Percentiles rank a stretch among this genome's conserved stretches.
phyloP scores from a whole-genome alignment of 1,140 invertebrate genomes.

The Piezodorus guildinii region DNA sequence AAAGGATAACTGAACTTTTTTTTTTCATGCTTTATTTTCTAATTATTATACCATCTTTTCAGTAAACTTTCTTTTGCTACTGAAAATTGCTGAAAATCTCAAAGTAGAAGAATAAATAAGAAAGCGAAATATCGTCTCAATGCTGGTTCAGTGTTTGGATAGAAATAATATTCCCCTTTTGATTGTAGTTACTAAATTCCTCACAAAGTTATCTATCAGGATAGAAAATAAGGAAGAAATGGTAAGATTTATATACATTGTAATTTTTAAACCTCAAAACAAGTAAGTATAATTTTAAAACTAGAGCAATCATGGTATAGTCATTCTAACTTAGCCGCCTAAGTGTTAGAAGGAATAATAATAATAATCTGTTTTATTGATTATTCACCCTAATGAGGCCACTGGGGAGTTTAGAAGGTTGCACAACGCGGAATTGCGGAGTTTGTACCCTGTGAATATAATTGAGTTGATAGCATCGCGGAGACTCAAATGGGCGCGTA shows the following conservation, averaged over 20 bases:
- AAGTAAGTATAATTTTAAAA: too few relatives aligned
- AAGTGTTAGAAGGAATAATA: too few relatives aligned
- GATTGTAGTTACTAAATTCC: constrained; percentile 82
- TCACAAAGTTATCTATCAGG: constrained; percentile 91
- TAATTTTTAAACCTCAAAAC: too few relatives aligned
- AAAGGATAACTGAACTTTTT: not conserved
- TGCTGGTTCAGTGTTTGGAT: constrained; percentile 81
- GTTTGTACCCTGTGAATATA: too few relatives aligned
- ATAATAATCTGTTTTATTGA: too few relatives aligned
- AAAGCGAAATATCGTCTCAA: constrained; percentile 78
- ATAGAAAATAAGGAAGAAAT: constrained; percentile 90
- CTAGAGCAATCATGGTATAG: too few relatives aligned
- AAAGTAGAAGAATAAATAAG: constrained; percentile 95
- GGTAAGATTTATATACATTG: constrained; percentile 34
- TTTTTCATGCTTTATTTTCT: constrained; percentile 7
- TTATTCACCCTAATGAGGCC: too few relatives aligned
- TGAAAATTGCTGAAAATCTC: constrained; percentile 91
- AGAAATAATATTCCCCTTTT: constrained; percentile 71
- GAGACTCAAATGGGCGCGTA: too few relatives aligned
- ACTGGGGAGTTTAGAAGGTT: too few relatives aligned
- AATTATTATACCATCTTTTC: constrained; percentile 26
- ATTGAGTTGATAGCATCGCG: too few relatives aligned
- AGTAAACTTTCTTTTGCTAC: constrained; percentile 78
- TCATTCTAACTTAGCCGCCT: too few relatives aligned
- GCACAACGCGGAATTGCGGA: too few relatives aligned